Evolutionary conservation across 2,888 invertebrate genomes (phyloP), one percentile per base, ranked within the genome.

Genomic region (Lissocephala sabroskyi): DNA sequence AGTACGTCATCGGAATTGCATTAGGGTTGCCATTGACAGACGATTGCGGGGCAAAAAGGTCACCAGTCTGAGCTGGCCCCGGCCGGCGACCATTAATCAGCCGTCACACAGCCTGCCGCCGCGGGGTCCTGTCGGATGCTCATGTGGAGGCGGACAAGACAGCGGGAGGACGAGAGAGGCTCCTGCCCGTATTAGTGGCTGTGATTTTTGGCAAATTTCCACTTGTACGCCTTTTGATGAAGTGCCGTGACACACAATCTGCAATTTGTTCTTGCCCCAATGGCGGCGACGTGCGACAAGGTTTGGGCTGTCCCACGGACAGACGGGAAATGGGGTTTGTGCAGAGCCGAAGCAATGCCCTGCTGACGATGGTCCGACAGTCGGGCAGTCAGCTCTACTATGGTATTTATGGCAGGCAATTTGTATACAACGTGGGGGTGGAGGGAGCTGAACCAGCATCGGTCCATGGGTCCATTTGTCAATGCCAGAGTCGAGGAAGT

Each of bases 271-370:
- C 10, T 10, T 1, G 4, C 23, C 23, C 64, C 61, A 60, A 46
- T 52, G 52, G 50, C 58, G 52, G 46, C 40, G 56, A 48, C 43
- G 35, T 44, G 41, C 46, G 60, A 65, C 65, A 65, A 52, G 50
- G 61, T 77, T 71, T 77, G 64, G 62, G 57, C 57, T 71, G 75
- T 70, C 75, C 71, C n/a, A n/a, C n/a, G n/a, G n/a, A n/a, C n/a
- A n/a, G n/a, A n/a, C n/a, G n/a, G n/a, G n/a, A n/a, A n/a, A n/a
- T n/a, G n/a, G n/a, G n/a, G n/a, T n/a, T n/a, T n/a, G n/a, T n/a
- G n/a, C n/a, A n/a, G n/a, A n/a, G n/a, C n/a, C n/a, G n/a, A n/a
- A n/a, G n/a, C n/a, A n/a, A 74, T 74, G 52, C 49, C 10, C 70
- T 68, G 77, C n/a, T n/a, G n/a, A n/a, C 65, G 53, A 30, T 62